These are phyloP conservation scores for Vanacampus margaritifer DNA, from an alignment of 2,113 vertebrate species.

Conservation along the genomic window DNA sequence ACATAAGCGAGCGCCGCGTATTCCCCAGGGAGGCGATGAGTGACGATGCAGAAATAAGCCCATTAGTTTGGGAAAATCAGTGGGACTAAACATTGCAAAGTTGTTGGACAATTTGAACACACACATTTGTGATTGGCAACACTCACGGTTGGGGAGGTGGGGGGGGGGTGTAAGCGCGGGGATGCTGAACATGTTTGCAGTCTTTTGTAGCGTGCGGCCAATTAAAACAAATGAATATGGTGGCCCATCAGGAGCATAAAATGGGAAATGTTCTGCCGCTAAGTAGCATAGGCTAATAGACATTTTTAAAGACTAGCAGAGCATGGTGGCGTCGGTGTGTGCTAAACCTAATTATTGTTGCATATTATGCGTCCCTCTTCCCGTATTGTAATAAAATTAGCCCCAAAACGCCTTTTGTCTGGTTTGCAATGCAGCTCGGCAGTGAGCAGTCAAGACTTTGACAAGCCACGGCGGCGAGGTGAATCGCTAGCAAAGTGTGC, in stretches of 20 bases:
- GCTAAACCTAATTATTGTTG: conserved; percentile 97
- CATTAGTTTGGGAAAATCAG: conserved; percentile 71
- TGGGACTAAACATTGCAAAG: conserved; percentile 66
- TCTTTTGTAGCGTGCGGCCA: conserved; percentile 82
- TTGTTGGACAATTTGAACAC: conserved; percentile 78
- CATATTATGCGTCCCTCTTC: conserved; percentile 82
- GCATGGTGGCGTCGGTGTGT: conserved; percentile 88
- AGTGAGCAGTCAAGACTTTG: conserved; percentile 66
- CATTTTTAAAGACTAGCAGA: conserved; percentile 93
- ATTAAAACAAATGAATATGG: conserved; percentile 93
- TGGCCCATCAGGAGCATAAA: conserved; percentile 94
- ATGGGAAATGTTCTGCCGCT: conserved; percentile 97
- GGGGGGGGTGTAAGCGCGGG: too few relatives aligned
- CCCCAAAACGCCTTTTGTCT: conserved; percentile 74
- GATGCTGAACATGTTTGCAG: conserved; percentile 81
- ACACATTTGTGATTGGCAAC: conserved; percentile 99
- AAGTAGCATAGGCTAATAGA: conserved; percentile 96
- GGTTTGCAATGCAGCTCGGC: conserved; percentile 64
- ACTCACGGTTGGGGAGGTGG: conserved; percentile 73
- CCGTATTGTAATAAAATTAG: conserved; percentile 81
- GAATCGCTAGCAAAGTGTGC: conserved; percentile 61
- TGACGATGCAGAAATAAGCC: conserved; percentile 76
- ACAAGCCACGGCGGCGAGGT: conserved; percentile 67
- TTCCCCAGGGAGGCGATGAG: conserved; percentile 70
- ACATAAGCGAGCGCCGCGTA: conserved; percentile 53